A percentile compares a stretch with the other conserved stretches of the same genome.
These are phyloP conservation scores for Eulithis testata DNA, from an alignment of 2,888 invertebrate species.

Conservation along the genomic window DNA sequence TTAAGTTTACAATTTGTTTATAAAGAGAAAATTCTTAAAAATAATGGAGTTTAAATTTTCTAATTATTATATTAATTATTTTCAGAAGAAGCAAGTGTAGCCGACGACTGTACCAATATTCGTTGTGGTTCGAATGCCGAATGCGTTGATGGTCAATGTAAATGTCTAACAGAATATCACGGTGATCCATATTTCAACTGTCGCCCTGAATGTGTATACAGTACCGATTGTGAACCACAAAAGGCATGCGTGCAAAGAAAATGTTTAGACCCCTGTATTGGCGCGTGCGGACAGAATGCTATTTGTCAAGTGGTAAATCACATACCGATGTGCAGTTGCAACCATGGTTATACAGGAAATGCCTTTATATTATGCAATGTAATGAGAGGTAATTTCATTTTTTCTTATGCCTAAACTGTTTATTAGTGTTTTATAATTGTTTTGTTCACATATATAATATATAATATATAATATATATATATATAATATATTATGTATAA, in stretches of 20 bases:
- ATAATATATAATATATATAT: too few species aligned
- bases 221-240: constrained; percentile 88
- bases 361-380: constrained; percentile 76
- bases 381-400: constrained; percentile 78
- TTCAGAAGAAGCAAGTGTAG: constrained; percentile 67
- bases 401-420: not conserved
- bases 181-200: constrained; percentile 91
- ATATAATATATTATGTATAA: too few species aligned
- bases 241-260: constrained; percentile 90
- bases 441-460: constrained; percentile 3
- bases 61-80: constrained; percentile 22
- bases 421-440: not conserved
- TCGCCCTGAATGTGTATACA: constrained; percentile 91
- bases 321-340: constrained; percentile 88
- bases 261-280: constrained; percentile 90
- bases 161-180: constrained; percentile 88
- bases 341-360: constrained; percentile 86
- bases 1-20: too few species aligned
- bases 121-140: constrained; percentile 88
- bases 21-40: too few species aligned
- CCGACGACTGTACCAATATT: constrained; percentile 88
- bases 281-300: constrained; percentile 88
- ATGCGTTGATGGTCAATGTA: constrained; percentile 88
- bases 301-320: constrained; percentile 86
- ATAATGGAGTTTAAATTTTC: too few species aligned